Conservation (phyloP, 2,888 invertebrate species). For the Cataglyphis albicans region DNA sequence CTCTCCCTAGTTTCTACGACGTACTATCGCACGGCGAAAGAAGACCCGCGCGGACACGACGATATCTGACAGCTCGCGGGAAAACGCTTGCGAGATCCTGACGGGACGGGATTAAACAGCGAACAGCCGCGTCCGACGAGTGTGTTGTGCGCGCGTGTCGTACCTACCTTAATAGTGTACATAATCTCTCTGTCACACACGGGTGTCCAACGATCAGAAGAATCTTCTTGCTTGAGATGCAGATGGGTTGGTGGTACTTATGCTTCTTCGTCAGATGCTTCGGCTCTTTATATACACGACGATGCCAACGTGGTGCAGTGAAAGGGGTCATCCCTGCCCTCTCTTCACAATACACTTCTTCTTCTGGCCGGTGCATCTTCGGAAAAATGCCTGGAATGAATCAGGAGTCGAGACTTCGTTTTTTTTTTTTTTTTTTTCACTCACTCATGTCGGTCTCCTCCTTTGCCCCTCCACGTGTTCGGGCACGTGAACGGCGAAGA, state of each 20-base stretch:
- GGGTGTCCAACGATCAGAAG: conserved; percentile 76
- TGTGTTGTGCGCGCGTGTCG: conserved; percentile 45
- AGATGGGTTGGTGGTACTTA: conserved; percentile 84
- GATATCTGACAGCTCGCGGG: conserved; percentile 7
- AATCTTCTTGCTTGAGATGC: conserved; percentile 79
- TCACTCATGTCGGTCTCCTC: neutral
- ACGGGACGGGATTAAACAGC: conserved; percentile 42
- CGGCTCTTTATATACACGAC: conserved; percentile 85
- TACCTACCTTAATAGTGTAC: conserved; percentile 84
- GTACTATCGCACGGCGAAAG: neutral
- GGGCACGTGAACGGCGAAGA: conserved; percentile 10
- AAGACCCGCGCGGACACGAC: conserved; percentile 15
- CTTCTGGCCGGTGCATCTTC: conserved; percentile 83
- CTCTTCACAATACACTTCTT: conserved; percentile 82
- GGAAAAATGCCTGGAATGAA: conserved; percentile 73
- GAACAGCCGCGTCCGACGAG: conserved; percentile 42
- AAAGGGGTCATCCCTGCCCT: conserved; percentile 86
- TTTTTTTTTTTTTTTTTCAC: neutral
- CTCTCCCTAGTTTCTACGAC: conserved; percentile 1
- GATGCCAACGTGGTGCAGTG: conserved; percentile 84
- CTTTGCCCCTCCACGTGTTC: conserved; percentile 7
- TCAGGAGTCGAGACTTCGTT: conserved; percentile 62
- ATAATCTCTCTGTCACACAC: conserved; percentile 81
- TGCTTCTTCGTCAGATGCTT: conserved; percentile 84
- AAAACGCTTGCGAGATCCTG: neutral